Evolutionary conservation across 2,113 vertebrate genomes (phyloP).

Genomic region (Shinisaurus crocodilurus): DNA sequence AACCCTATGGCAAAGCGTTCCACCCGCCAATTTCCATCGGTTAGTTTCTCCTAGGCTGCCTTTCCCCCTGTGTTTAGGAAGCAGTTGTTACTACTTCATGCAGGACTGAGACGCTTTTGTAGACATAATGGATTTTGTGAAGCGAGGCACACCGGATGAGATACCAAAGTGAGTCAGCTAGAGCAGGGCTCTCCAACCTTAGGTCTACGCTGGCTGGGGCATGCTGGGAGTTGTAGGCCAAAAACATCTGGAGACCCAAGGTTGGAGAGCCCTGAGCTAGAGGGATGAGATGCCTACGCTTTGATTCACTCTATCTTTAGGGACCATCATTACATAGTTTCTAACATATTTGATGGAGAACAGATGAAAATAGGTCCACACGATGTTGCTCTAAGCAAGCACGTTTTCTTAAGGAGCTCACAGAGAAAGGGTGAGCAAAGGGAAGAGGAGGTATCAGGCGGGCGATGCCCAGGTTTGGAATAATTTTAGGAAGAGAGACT

Average conservation of each 20-base stretch:
- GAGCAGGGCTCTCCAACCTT: too few species aligned
- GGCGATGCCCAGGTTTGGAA: neutral
- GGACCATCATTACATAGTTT: neutral
- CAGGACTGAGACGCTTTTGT: neutral
- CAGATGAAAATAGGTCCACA: neutral
- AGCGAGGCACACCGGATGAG: neutral
- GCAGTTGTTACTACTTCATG: neutral
- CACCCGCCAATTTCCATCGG: neutral
- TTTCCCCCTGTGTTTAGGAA: neutral
- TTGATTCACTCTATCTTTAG: neutral
- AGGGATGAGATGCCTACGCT: neutral
- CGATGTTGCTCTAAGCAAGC: neutral
- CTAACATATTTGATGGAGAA: neutral
- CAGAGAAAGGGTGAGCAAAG: neutral
- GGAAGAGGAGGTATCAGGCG: neutral
- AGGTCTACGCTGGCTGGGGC: too few species aligned
- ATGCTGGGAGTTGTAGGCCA: too few species aligned
- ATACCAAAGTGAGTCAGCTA: neutral
- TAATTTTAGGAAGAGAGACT: neutral
- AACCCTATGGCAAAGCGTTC: neutral
- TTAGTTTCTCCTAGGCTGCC: neutral
- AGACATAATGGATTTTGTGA: neutral
- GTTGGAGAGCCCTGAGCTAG: too few species aligned
- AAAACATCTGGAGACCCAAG: too few species aligned
- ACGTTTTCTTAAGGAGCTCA: neutral